phyloP scores from a whole-genome alignment of 1,140 invertebrate genomes.

The Holotrichia oblita region DNA sequence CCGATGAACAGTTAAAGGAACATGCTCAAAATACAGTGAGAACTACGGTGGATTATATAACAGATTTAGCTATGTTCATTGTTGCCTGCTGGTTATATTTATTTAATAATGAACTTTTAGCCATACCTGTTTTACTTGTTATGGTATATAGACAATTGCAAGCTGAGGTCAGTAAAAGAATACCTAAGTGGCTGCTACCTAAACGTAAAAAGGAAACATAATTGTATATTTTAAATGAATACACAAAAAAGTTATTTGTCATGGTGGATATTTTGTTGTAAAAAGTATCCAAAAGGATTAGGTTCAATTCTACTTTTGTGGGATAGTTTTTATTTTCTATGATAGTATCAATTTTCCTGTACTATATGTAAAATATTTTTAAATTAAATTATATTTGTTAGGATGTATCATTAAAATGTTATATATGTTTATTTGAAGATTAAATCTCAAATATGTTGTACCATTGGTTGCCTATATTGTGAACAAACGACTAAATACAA shows the following conservation, averaged over 20 bases:
- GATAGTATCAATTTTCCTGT: background rate
- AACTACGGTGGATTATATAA: conserved; percentile 72
- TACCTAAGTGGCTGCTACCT: conserved; percentile 59
- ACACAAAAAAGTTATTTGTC: background rate
- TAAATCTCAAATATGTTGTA: background rate
- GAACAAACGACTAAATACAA: background rate
- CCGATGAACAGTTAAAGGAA: conserved; percentile 49
- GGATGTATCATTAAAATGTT: background rate
- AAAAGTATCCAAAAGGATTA: conserved; percentile 16
- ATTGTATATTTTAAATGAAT: background rate
- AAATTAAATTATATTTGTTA: conserved; percentile 16
- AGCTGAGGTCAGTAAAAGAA: conserved; percentile 65
- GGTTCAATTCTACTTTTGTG: background rate
- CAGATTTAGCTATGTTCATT: conserved; percentile 74
- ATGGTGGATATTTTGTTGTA: conserved; percentile 29
- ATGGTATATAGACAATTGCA: conserved; percentile 79
- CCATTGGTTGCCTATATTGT: conserved; percentile 4
- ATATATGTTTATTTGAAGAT: background rate
- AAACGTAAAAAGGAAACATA: conserved; percentile 40
- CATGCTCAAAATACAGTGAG: conserved; percentile 71
- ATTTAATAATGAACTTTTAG: conserved; percentile 79
- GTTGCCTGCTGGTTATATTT: conserved; percentile 81
- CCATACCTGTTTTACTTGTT: conserved; percentile 77
- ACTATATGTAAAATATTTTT: conserved; percentile 14
- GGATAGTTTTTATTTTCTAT: conserved; percentile 14